phyloP scores from a whole-genome alignment of 2,888 invertebrate genomes.

The Pomacea canaliculata region DNA sequence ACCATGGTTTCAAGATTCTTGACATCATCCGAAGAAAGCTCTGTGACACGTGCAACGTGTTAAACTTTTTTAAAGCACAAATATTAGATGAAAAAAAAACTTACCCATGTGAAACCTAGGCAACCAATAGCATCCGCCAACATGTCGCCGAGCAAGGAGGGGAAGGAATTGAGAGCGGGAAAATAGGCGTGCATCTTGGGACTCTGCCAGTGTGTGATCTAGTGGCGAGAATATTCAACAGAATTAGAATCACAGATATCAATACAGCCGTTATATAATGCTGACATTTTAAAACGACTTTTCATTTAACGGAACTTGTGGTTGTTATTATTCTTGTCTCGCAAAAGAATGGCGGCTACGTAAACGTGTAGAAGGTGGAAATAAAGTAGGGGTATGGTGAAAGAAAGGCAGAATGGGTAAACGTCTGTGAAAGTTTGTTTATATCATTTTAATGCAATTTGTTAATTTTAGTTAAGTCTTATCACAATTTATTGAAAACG shows the following conservation, averaged over 20 bases:
- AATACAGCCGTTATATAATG: no score
- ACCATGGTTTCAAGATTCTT: no score
- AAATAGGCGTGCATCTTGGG: conserved; percentile 99
- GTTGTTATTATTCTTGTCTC: background rate
- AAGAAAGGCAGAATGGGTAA: no score
- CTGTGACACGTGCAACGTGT: no score
- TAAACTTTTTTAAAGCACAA: no score
- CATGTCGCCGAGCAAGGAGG: conserved; percentile 96
- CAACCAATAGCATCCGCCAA: conserved; percentile 94
- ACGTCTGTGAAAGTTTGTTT: no score
- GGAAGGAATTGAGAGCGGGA: conserved; percentile 93
- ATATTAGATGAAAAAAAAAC: conserved; percentile 44
- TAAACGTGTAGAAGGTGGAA: no score
- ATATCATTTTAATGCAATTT: no score
- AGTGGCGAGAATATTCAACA: conserved; percentile 22
- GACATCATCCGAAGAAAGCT: no score
- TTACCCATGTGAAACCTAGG: conserved; percentile 96
- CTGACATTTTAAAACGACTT: conserved; percentile 4
- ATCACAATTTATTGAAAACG: no score
- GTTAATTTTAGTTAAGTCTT: no score
- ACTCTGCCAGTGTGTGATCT: conserved; percentile 94
- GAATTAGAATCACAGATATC: background rate
- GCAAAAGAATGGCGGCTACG: background rate
- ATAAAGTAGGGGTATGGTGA: no score
- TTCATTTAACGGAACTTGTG: background rate